A percentile compares a stretch with the other conserved stretches of the same genome.
phyloP scores from a whole-genome alignment of 1,140 invertebrate species.

The Luehdorfia chinensis region DNA sequence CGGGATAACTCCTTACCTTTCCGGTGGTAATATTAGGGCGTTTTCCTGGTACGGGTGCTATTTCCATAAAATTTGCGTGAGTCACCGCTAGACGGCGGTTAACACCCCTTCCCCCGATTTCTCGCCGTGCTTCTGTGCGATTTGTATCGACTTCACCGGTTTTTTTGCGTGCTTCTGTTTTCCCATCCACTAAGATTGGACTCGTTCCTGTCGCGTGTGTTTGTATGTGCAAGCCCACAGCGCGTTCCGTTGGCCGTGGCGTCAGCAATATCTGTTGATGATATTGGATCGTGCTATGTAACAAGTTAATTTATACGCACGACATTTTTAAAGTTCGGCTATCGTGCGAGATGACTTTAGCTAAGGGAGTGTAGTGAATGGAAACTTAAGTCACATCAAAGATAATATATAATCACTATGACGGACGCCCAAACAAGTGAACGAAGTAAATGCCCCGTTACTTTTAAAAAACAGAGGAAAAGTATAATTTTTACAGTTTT shows the following conservation, averaged over 20 bases:
- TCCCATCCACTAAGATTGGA: background rate
- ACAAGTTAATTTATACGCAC: background rate
- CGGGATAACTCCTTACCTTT: conserved; percentile 16
- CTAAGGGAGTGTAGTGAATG: too few relatives aligned
- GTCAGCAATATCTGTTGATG: conserved; percentile 5
- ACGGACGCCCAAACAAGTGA: too few relatives aligned
- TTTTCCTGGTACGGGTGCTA: conserved; percentile 6
- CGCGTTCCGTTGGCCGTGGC: conserved; percentile 7
- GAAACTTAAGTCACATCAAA: too few relatives aligned
- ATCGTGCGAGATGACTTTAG: too few relatives aligned
- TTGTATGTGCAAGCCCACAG: conserved; percentile 4
- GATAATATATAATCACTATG: too few relatives aligned
- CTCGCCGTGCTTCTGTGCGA: background rate
- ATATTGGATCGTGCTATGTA: background rate
- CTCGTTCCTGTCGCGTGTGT: conserved; percentile 9
- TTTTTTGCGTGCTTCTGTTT: background rate
- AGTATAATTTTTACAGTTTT: too few relatives aligned
- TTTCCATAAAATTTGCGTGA: conserved; percentile 7
- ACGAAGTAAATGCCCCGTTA: too few relatives aligned
- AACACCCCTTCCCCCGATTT: background rate
- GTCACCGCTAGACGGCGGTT: conserved; percentile 11
- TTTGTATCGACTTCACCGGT: background rate
- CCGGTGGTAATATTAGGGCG: conserved; percentile 20
- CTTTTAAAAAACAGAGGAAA: too few relatives aligned
- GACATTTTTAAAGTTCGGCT: too few relatives aligned